Base-by-base conservation (phyloP, 2,888 invertebrate genomes). In the Pheosia gnoma region DNA sequence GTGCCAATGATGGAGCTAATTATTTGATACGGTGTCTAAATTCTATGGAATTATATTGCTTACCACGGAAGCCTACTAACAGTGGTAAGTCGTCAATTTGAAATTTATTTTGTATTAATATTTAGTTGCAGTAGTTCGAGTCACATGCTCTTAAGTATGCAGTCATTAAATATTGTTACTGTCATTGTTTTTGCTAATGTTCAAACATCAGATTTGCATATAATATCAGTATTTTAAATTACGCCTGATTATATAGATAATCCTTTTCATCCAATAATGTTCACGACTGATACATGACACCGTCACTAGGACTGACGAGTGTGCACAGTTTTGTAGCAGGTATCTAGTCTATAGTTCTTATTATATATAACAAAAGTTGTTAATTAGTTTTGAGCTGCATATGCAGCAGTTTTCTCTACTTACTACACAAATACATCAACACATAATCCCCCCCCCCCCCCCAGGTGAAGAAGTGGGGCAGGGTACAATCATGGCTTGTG, bases 171-270 rank as follows among this genome's bases (percentile, higher is more conserved):
- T 80, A 77, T 69, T 78, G 72, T 72, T 81, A 81, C 75, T 72
- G 81, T 81, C 80, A 82, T 85, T 83, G 84, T 82, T 86, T 84
- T 83, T 73, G 86, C 87, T 87, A 87, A 83, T 86, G 83, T 82
- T 84, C 82, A 80, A 81, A 63, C 81, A 78, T 87, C 83, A 88
- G 60, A 91, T 93, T 93, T 89, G 91, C 91, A 91, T 92, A 90
- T 88, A 91, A 90, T 91, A 77, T 80, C 7, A 25, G 41, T 82
- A 78, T 79, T 83, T 78, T 70, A 82, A 78, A 79, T 82, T 80
- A 73, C 79, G 86, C 83, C 82, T 86, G 84, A 72, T 80, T 77
- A 55, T 72, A 72, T 82, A 81, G 75, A 76, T 79, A 76, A 77
- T 77, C 75, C 25, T 74, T 77, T 78, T 73, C 69, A 66, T 73